Evolutionary conservation across 2,888 invertebrate species (phyloP), one percentile per base, ranked within the genome.

Genomic region (Subacronicta megacephala): DNA sequence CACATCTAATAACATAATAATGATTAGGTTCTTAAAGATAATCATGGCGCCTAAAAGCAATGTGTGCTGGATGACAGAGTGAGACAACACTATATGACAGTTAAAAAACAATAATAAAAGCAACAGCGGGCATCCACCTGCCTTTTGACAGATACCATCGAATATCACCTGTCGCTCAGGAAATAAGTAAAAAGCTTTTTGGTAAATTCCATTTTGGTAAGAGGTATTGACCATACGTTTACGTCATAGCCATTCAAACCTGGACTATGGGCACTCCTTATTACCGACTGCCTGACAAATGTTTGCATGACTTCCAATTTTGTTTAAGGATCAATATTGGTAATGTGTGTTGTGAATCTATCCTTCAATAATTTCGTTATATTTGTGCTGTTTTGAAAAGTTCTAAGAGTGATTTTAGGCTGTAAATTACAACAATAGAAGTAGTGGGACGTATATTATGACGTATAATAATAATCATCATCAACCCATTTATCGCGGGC

Each of bases 221-320:
- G 45, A 51, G 15, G 12, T 20, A 20, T 7, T 10, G 36, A 36
- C n/a, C 36, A 38, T 40, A 29, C 38, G 4, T 29, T n/a, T 12
- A 20, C 35, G 35, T 26, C 38, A 43, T 17, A 7, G 12, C 18
- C 35, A 54, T 62, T 47, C 63, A 47, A 15, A 38, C 38, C 10
- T 47, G 40, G 16, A 44, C 15, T 37, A 7, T 12, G n/a, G 55
- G 29, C 63, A 47, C 63, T 38, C 69, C 62, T 44, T 47, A 36
- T 18, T 45, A 15, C n/a, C 7, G 20, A 20, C n/a, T 7, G 17
- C 16, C 35, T 15, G 36, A 52, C 43, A 53, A 63, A 68, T 54
- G 69, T 63, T 63, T 54, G 36, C 55, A 62, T 38, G 35, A 15
- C 55, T 63, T 44, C 54, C 40, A 31, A 7, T 35, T 10, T 38